These are phyloP conservation scores for Acridotheres tristis DNA, from an alignment of 2,797 vertebrate species.

Conservation along the genomic window DNA sequence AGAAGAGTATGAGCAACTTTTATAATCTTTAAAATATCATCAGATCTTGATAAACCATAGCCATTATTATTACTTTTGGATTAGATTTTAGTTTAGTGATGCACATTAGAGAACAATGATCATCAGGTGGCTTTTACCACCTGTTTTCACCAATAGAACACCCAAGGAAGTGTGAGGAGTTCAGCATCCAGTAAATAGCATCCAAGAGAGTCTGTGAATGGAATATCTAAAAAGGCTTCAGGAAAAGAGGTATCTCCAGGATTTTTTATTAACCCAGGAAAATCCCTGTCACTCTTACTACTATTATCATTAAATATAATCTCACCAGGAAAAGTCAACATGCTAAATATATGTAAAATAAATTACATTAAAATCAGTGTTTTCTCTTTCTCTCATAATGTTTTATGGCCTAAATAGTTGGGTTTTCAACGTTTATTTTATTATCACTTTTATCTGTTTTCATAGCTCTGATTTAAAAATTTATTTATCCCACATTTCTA, in stretches of 20 bases:
- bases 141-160: not conserved
- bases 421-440: not conserved
- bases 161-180: not conserved
- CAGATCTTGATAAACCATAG: not conserved
- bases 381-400: not conserved
- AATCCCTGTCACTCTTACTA: not conserved
- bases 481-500: not conserved
- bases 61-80: not conserved
- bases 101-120: not conserved
- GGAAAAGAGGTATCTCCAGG: not conserved
- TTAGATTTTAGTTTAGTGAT: not conserved
- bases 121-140: not conserved
- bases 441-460: not conserved
- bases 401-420: not conserved
- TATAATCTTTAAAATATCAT: not conserved
- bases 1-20: not conserved
- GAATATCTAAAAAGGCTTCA: not conserved
- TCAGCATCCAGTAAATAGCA: not conserved
- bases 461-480: not conserved
- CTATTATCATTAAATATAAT: not conserved
- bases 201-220: not conserved
- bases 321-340: not conserved
- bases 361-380: not conserved
- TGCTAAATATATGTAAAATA: not conserved
- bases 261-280: not conserved